Conservation (phyloP, 1,140 invertebrate species). For the Rhyacophila brunnea region DNA sequence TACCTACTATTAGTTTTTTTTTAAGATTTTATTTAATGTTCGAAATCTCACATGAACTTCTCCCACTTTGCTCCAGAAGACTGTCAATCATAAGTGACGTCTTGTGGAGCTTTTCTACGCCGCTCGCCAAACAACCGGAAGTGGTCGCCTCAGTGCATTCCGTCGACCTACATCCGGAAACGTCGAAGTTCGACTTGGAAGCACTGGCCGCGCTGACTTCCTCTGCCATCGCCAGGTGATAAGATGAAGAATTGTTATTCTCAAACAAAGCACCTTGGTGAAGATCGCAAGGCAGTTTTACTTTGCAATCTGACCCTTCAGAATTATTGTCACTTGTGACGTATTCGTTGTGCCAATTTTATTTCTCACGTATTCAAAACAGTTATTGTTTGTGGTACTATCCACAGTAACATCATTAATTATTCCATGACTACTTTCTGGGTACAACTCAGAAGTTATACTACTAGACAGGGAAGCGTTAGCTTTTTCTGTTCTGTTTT, state of each 20-base stretch:
- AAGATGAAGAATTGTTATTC: slow-evolving; percentile 33
- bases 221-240: slow-evolving; percentile 26
- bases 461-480: too few relatives aligned
- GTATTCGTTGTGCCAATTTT: neutral
- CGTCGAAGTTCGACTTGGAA: slow-evolving; percentile 30
- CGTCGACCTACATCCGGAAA: slow-evolving; percentile 29
- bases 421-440: slow-evolving; percentile 21
- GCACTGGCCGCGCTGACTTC: slow-evolving; percentile 21
- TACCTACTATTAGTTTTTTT: neutral
- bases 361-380: slow-evolving; percentile 27
- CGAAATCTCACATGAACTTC: slow-evolving; percentile 27
- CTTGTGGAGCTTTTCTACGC: slow-evolving; percentile 27
- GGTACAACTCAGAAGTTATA: slow-evolving; percentile 15
- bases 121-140: slow-evolving; percentile 15
- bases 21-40: slow-evolving; percentile 18
- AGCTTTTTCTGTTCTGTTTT: slow-evolving; percentile 17
- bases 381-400: slow-evolving; percentile 17
- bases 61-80: slow-evolving; percentile 26
- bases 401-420: slow-evolving; percentile 28
- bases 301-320: slow-evolving; percentile 30
- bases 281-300: slow-evolving; percentile 25
- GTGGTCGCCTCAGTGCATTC: slow-evolving; percentile 14
- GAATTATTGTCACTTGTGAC: slow-evolving; percentile 1
- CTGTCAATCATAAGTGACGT: slow-evolving; percentile 34
- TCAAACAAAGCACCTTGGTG: slow-evolving; percentile 27